Conservation (phyloP, 2,888 invertebrate species). For the Phania funesta region DNA sequence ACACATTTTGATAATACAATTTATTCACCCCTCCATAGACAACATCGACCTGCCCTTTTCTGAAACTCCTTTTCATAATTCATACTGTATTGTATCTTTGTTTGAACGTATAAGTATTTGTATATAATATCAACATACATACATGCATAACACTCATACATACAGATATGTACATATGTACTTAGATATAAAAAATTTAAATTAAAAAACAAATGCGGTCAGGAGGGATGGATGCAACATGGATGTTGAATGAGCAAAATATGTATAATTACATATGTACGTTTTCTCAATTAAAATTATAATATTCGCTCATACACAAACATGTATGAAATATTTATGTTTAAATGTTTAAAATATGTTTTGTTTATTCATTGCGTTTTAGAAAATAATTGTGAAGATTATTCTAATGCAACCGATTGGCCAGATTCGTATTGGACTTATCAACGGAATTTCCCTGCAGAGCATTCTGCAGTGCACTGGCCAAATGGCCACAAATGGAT, state of each 20-base stretch:
- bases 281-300: conserved; percentile 18
- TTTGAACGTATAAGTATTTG: background rate
- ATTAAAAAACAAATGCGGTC: conserved; percentile 5
- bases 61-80: too few species aligned
- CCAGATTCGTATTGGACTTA: too few species aligned
- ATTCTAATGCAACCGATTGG: too few species aligned
- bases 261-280: conserved; percentile 36
- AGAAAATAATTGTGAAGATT: too few species aligned
- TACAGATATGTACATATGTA: background rate
- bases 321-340: background rate
- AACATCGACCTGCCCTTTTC: too few species aligned
- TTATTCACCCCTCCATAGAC: too few species aligned
- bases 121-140: background rate
- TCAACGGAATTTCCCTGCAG: too few species aligned
- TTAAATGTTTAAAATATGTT: too few species aligned
- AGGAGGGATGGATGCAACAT: conserved; percentile 24
- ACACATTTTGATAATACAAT: too few species aligned
- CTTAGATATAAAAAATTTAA: conserved; percentile 7
- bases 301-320: background rate
- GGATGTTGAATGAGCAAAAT: conserved; percentile 12
- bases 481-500: too few species aligned
- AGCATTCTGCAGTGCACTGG: too few species aligned
- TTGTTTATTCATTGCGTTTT: background rate
- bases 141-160: background rate
- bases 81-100: conserved; percentile 29